These are phyloP conservation scores for Yponomeuta evonymella DNA, from an alignment of 2,888 invertebrate genomes.

Conservation along the genomic window DNA sequence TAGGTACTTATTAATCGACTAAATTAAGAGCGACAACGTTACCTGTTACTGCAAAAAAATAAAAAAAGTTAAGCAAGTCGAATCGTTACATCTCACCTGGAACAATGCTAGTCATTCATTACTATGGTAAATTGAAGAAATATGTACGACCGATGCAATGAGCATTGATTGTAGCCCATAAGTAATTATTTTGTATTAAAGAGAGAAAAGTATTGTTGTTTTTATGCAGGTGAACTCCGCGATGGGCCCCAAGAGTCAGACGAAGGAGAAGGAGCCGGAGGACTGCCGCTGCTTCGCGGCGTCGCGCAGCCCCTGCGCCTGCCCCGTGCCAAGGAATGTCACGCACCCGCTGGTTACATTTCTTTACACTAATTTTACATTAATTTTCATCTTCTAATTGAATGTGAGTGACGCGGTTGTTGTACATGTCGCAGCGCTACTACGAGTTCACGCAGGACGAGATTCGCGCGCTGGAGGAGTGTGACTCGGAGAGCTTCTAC, in stretches of 20 bases:
- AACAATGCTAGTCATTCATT: no score
- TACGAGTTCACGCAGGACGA: constrained; percentile 85
- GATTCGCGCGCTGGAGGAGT: constrained; percentile 81
- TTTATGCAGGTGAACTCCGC: not conserved
- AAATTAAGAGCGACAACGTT: no score
- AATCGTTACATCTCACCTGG: no score
- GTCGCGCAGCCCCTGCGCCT: constrained; percentile 31
- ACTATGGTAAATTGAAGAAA: no score
- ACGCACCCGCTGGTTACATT: constrained; percentile 59
- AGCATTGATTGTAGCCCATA: no score
- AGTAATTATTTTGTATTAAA: not conserved
- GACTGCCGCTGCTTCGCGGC: constrained; percentile 40
- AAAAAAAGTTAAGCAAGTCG: no score
- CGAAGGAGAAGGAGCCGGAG: constrained; percentile 19
- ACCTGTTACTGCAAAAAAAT: no score
- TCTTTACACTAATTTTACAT: not conserved
- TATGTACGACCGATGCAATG: no score
- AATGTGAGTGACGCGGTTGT: not conserved
- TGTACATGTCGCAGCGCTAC: constrained; percentile 44
- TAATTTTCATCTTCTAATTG: no score
- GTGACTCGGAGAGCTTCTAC: constrained; percentile 87
- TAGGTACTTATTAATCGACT: no score
- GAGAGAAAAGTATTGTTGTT: not conserved
- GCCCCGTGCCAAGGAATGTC: constrained; percentile 45
- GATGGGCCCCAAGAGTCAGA: not conserved